phyloP scores from a whole-genome alignment of 2,113 vertebrate species.

The Calypte anna region DNA sequence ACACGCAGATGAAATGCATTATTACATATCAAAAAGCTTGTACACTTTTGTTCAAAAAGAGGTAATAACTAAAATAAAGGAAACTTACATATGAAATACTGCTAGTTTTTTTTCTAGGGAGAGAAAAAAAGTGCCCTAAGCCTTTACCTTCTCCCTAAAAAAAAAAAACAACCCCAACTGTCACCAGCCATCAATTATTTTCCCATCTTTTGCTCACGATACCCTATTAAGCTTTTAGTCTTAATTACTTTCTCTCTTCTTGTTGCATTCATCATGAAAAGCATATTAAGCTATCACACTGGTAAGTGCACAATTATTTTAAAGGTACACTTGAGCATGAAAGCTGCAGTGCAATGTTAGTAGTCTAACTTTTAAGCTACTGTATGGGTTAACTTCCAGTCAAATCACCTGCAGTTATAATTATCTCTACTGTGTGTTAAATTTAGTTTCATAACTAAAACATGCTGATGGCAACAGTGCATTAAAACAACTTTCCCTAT shows the following conservation, averaged over 20 bases:
- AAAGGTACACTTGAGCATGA: conserved; percentile 31
- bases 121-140: background rate
- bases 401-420: conserved; percentile 22
- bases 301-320: conserved; percentile 20
- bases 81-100: background rate
- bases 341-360: conserved; percentile 56
- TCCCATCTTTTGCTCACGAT: background rate
- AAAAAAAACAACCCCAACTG: background rate
- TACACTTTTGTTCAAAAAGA: background rate
- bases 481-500: conserved; percentile 58
- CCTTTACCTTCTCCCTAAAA: background rate
- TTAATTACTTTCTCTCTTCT: background rate
- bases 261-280: background rate
- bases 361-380: conserved; percentile 33
- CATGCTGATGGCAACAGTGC: conserved; percentile 53
- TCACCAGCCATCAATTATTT: background rate
- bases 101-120: background rate
- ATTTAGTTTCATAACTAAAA: conserved; percentile 18
- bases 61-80: background rate
- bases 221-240: background rate
- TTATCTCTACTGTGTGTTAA: conserved; percentile 44
- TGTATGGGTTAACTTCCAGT: conserved; percentile 16
- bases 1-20: background rate
- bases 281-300: conserved; percentile 41
- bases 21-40: background rate